Base-by-base conservation (phyloP, 2,797 vertebrate genomes). In the Lindbergichthys nudifrons region DNA sequence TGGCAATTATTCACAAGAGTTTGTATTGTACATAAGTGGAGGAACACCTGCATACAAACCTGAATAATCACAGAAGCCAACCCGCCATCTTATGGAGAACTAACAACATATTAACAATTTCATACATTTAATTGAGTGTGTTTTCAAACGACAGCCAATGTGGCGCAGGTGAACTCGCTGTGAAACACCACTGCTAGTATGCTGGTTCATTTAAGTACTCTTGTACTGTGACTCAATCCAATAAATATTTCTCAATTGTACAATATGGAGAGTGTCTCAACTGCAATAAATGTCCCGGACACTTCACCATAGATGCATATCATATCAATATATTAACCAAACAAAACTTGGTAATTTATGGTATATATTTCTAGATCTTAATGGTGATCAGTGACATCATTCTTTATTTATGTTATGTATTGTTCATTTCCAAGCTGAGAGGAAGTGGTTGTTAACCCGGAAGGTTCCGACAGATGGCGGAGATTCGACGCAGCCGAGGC, bases 391-490 rank as follows among this genome's bases (percentile, higher is more conserved):
- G 8, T 60, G 30, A 58, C 3, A n/a, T 21, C 41, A 7, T 78
- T 66, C 32, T 60, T 16, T 16, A 54, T 46, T 30, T 59, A 39
- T 3, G 5, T 61, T 21, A 19, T 52, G 9, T 41, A 32, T 56
- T 61, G 53, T 50, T 50, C 12, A 39, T n/a, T 13, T 62, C 15
- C 12, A 10, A 42, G 39, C 30, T 19, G n/a, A 52, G 45, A 30
- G 18, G 2, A 41, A 4, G 42, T 13, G 5, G 14, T 10, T 3
- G 50, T 91, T 78, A 92, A 65, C 43, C 67, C 0, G 88, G 95
- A 58, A 96, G 92, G 81, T 95, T 96, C 51, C 96, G 92, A 78
- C 96, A 97, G 83, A 98, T 97, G 62, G 97, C 87, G 0, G 97
- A 96, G 82, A 98, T 93, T 0, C 97, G 93, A 1, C 96, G 95